Percentiles rank a stretch among this genome's conserved stretches.
Conservation (phyloP, 1,140 invertebrate genomes). For the Calosoma granatense region DNA sequence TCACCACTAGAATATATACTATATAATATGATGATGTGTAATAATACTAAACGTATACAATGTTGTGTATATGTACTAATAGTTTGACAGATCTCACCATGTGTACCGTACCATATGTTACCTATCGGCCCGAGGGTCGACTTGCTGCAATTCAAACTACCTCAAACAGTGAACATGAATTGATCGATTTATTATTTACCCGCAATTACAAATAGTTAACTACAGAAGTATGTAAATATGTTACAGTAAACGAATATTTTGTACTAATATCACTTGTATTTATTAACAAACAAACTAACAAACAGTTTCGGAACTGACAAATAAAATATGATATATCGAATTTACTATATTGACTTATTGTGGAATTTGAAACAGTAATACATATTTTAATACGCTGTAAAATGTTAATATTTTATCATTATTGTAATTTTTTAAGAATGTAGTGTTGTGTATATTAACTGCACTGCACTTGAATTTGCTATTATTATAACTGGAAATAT, state of each 20-base stretch:
- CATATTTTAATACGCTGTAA: neutral
- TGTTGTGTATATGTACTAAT: neutral
- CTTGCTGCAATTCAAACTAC: constrained; percentile 1
- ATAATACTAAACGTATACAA: neutral
- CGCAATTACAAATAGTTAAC: neutral
- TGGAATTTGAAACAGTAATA: neutral
- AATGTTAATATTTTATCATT: neutral
- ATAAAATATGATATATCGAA: neutral
- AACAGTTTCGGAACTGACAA: neutral
- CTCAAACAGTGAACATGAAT: constrained; percentile 2
- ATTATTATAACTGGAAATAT: neutral
- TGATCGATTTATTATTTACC: too few species aligned
- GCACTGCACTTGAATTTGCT: neutral
- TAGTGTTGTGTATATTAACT: neutral
- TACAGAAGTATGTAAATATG: constrained; percentile 1
- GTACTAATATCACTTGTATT: constrained; percentile 5
- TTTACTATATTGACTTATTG: too few species aligned
- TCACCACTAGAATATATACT: neutral
- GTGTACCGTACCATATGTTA: neutral
- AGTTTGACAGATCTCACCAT: neutral
- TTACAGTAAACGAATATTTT: constrained; percentile 7
- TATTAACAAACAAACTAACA: constrained; percentile 4
- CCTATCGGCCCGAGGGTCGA: neutral
- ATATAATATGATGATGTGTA: too few species aligned
- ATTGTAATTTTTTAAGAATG: neutral